Evolutionary conservation across 2,113 vertebrate species (phyloP).

Genomic region (Lichenostomus cassidix): DNA sequence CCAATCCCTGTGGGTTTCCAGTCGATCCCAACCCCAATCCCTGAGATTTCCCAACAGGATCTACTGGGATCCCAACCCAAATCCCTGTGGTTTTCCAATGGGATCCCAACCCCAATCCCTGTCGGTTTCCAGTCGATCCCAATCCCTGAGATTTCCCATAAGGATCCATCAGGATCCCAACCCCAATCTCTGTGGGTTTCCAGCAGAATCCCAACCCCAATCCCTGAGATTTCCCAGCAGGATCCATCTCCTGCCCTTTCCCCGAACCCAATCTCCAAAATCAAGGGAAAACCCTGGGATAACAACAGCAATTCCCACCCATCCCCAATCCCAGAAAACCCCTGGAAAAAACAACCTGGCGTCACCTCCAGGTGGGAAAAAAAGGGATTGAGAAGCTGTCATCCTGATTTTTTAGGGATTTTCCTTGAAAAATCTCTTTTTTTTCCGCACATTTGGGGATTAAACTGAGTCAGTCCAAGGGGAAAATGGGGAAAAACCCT

Average conservation of each 20-base stretch:
- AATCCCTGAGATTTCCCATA: background rate
- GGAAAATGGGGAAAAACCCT: background rate
- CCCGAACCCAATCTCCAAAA: background rate
- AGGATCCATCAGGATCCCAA: accelerated
- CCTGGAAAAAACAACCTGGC: background rate
- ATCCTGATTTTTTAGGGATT: background rate
- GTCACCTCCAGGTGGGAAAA: background rate
- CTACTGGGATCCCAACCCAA: accelerated
- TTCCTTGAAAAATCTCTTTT: background rate
- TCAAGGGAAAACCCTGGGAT: background rate
- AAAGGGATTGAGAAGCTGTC: background rate
- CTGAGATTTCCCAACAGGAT: background rate
- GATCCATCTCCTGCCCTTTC: background rate
- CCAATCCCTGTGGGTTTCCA: background rate
- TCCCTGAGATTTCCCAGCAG: background rate
- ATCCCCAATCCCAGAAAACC: background rate
- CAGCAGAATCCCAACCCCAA: accelerated
- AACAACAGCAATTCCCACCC: background rate
- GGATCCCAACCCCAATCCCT: background rate
- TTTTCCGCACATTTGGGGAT: accelerated
- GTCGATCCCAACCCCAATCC: accelerated
- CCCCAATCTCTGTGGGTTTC: background rate
- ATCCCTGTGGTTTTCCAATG: accelerated
- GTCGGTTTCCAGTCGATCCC: no score
- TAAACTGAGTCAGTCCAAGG: accelerated